A percentile compares a stretch with the other conserved stretches of the same genome.
Evolutionary conservation across 2,113 vertebrate species (phyloP).

Genomic region (Bufo bufo): DNA sequence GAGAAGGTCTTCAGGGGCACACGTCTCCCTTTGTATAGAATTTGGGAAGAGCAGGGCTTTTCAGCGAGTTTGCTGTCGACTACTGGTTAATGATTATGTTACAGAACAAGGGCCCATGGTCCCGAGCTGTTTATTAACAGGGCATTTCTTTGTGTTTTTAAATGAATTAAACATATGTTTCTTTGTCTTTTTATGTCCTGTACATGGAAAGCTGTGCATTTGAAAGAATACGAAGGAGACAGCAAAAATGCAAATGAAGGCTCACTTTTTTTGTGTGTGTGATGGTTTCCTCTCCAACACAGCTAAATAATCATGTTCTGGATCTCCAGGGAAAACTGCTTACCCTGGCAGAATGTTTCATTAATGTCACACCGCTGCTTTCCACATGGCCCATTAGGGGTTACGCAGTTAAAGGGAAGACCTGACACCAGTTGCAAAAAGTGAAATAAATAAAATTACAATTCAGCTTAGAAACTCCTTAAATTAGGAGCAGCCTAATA

Average conservation of each 20-base stretch:
- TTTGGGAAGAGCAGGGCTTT: constrained; percentile 39
- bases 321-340: constrained; percentile 36
- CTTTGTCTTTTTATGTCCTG: constrained; percentile 57
- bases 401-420: not conserved
- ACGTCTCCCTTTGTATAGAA: constrained; percentile 47
- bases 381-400: not conserved
- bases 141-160: constrained; percentile 57
- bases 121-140: constrained; percentile 57
- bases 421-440: not conserved
- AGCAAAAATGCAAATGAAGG: constrained; percentile 53
- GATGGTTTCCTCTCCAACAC: constrained; percentile 32
- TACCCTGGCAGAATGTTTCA: not conserved
- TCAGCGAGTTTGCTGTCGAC: constrained; percentile 38
- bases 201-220: constrained; percentile 41
- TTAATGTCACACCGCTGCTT: constrained; percentile 1
- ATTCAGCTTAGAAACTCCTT: not conserved
- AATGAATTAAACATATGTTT: constrained; percentile 57
- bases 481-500: not conserved
- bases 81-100: constrained; percentile 56
- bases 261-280: constrained; percentile 29
- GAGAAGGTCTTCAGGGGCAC: constrained; percentile 59
- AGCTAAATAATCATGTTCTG: constrained; percentile 47
- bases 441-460: not conserved
- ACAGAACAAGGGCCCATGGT: constrained; percentile 40
- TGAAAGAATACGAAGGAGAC: constrained; percentile 40